Percentiles rank a stretch among this genome's conserved stretches.
These are phyloP conservation scores for Ifrita kowaldi DNA, from an alignment of 2,113 vertebrate genomes.

Conservation along the genomic window DNA sequence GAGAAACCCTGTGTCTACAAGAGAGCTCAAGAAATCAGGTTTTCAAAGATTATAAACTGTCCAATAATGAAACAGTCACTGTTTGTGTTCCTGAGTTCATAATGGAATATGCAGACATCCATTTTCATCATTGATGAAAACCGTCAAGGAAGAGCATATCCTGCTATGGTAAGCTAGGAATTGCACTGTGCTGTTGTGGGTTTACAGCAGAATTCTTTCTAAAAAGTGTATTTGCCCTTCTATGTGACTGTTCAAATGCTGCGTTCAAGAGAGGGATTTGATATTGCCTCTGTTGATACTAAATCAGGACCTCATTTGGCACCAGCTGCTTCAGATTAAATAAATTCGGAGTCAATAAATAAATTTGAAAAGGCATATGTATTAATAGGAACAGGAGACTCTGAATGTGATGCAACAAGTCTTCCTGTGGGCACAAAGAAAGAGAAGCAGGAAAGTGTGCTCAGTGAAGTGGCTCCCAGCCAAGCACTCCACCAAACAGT, in stretches of 20 bases:
- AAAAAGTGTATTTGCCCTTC: neutral
- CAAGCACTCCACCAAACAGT: neutral
- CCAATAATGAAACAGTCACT: neutral
- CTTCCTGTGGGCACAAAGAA: neutral
- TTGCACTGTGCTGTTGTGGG: neutral
- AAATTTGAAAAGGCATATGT: neutral
- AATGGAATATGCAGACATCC: neutral
- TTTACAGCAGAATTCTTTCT: neutral
- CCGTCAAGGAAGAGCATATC: neutral
- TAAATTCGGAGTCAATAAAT: neutral
- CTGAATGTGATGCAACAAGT: neutral
- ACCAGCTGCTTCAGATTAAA: neutral
- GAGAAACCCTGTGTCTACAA: neutral
- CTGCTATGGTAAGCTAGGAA: neutral
- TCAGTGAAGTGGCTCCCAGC: neutral
- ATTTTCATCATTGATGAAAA: neutral
- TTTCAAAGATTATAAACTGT: neutral
- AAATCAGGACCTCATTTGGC: neutral
- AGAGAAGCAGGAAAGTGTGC: neutral
- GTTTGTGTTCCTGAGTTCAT: neutral
- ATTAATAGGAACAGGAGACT: neutral
- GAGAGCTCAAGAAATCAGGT: neutral
- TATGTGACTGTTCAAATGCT: neutral
- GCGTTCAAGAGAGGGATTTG: neutral
- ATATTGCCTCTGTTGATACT: neutral